phyloP scores from a whole-genome alignment of 2,888 invertebrate genomes.

The Heliconius cydno region DNA sequence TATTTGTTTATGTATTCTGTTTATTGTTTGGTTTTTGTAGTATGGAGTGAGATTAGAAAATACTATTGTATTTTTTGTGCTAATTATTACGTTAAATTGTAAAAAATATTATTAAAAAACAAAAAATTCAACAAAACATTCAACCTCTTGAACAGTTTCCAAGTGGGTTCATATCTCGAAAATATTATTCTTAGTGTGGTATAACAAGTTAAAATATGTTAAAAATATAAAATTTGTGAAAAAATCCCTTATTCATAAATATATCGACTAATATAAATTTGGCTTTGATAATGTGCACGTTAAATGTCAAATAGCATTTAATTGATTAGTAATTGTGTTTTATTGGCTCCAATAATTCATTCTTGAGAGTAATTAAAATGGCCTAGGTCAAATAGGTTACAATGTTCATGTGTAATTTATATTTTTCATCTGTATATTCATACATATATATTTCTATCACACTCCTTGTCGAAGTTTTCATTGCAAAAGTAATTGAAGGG shows the following conservation, averaged over 20 bases:
- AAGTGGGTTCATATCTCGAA: no score
- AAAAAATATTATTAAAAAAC: no score
- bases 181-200: no score
- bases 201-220: no score
- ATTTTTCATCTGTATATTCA: background rate
- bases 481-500: background rate
- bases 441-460: background rate
- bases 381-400: constrained; percentile 13
- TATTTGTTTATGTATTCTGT: background rate
- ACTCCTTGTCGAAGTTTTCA: background rate
- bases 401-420: constrained; percentile 8
- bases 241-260: background rate
- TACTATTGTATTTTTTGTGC: background rate
- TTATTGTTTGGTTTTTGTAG: background rate
- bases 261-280: background rate
- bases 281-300: background rate
- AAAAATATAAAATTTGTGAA: background rate
- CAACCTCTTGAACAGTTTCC: no score
- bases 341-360: constrained; percentile 16
- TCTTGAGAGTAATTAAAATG: constrained; percentile 13
- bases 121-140: no score
- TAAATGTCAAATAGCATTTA: background rate
- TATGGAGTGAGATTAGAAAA: background rate
- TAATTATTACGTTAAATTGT: background rate
- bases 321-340: constrained; percentile 5